Conservation (phyloP, 2,888 invertebrate species). For the Exocentrus adspersus region DNA sequence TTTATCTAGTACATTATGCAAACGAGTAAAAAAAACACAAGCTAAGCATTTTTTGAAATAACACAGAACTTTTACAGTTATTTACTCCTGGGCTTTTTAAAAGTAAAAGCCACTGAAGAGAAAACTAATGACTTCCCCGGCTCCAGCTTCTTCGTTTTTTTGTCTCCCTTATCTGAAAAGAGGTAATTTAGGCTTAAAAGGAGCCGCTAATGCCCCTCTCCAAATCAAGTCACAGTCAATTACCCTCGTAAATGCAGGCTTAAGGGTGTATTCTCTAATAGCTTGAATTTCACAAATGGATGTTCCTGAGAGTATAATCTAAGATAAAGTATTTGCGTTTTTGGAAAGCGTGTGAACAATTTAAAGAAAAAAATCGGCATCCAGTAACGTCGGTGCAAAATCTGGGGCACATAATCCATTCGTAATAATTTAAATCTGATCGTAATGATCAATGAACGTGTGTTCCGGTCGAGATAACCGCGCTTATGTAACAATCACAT, state of each 20-base stretch:
- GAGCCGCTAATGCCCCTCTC: not conserved
- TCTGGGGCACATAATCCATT: no score
- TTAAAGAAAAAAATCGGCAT: no score
- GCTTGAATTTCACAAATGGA: no score
- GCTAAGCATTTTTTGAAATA: not conserved
- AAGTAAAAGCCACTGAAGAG: no score
- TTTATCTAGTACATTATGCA: constrained; percentile 1
- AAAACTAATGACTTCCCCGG: no score
- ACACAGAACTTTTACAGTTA: not conserved
- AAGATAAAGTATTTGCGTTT: no score
- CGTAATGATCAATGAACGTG: not conserved
- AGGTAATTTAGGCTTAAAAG: not conserved
- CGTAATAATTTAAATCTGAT: no score
- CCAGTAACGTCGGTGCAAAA: no score
- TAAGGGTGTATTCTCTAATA: not conserved
- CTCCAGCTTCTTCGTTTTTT: not conserved
- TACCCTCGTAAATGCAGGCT: not conserved
- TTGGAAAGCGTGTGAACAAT: no score
- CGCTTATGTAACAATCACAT: not conserved
- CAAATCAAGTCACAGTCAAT: not conserved
- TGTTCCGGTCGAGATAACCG: constrained; percentile 4
- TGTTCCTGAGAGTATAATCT: no score
- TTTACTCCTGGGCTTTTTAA: no score
- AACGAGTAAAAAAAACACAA: not conserved
- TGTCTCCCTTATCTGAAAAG: not conserved